phyloP scores from a whole-genome alignment of 2,797 vertebrate species.

The Anguilla marmorata region DNA sequence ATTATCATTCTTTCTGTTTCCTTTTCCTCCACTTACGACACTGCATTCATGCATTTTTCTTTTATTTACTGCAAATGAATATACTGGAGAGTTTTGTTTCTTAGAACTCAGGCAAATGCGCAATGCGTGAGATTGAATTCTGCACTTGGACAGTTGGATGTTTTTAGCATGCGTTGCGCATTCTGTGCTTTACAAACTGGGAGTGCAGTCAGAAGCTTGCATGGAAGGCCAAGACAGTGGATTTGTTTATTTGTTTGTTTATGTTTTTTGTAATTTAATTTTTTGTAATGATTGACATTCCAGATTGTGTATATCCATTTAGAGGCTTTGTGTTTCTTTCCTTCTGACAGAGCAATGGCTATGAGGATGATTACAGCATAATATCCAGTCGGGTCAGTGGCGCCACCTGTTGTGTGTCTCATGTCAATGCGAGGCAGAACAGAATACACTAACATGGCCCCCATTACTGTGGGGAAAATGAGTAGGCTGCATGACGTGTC shows the following conservation, averaged over 20 bases:
- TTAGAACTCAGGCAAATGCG: neutral
- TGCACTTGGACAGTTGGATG: neutral
- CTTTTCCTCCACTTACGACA: neutral
- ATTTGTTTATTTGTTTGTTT: neutral
- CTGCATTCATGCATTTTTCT: neutral
- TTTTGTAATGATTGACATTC: slow-evolving; percentile 37
- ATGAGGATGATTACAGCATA: slow-evolving; percentile 73
- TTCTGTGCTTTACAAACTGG: neutral
- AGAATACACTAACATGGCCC: neutral
- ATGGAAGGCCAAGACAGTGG: neutral
- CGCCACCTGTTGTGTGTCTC: slow-evolving; percentile 19
- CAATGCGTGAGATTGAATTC: neutral
- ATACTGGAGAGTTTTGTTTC: neutral
- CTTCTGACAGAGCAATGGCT: slow-evolving; percentile 78
- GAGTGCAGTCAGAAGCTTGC: neutral
- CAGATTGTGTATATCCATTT: neutral
- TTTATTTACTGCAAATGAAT: neutral
- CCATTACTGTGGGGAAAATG: neutral
- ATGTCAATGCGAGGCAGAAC: slow-evolving; percentile 14
- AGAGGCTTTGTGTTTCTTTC: slow-evolving; percentile 21
- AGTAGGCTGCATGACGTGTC: neutral
- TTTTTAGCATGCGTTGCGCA: neutral
- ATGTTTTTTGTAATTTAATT: slow-evolving; percentile 25
- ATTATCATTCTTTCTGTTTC: neutral
- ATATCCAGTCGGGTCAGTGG: slow-evolving; percentile 85